Conservation (phyloP, 1,140 invertebrate genomes). For the Euschistus heros region DNA sequence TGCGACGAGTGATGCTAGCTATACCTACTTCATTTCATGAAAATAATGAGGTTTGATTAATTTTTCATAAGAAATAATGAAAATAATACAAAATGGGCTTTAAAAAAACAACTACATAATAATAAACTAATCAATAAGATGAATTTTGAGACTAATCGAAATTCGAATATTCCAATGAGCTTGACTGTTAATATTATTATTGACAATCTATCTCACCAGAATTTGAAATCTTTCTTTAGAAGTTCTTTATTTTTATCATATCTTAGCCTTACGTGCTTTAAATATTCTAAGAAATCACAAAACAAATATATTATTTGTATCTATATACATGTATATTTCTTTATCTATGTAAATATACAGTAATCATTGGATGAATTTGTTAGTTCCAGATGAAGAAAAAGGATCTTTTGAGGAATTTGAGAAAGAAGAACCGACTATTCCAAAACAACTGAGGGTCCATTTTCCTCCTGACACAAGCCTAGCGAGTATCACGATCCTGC, state of each 20-base stretch:
- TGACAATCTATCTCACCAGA: too few relatives aligned
- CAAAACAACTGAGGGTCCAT: conserved; percentile 11
- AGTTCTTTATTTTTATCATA: not conserved
- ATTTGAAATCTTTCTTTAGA: not conserved
- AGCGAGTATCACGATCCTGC: conserved; percentile 3
- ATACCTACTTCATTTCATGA: too few relatives aligned
- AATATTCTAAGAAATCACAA: not conserved
- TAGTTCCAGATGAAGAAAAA: too few relatives aligned
- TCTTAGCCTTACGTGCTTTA: not conserved
- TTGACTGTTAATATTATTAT: too few relatives aligned
- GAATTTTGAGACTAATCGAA: too few relatives aligned
- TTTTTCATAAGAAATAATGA: too few relatives aligned
- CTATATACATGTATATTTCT: not conserved
- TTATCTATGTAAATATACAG: not conserved
- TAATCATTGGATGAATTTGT: not conserved
- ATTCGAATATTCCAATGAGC: too few relatives aligned
- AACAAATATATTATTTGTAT: not conserved
- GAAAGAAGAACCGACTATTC: not conserved
- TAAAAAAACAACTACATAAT: too few relatives aligned
- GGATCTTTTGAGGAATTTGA: not conserved
- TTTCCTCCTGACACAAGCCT: conserved; percentile 14
- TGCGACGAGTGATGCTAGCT: too few relatives aligned
- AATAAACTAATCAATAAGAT: too few relatives aligned
- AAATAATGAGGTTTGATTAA: too few relatives aligned
- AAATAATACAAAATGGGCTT: too few relatives aligned